Percentiles rank a stretch among this genome's conserved stretches.
phyloP scores from a whole-genome alignment of 2,888 invertebrate genomes.

The Dioctria linearis region DNA sequence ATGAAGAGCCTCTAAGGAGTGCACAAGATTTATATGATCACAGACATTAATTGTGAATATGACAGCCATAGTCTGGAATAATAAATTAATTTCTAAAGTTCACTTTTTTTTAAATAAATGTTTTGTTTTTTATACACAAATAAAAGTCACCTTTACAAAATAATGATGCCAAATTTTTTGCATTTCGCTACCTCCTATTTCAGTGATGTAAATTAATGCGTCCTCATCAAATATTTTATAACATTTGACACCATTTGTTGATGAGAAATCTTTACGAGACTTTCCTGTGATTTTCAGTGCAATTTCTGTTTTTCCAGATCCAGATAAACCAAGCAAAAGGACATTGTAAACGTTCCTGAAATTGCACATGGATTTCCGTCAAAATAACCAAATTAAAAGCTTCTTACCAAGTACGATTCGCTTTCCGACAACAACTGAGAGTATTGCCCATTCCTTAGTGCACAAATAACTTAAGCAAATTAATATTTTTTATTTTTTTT shows the following conservation, averaged over 20 bases:
- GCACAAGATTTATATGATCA: constrained; percentile 56
- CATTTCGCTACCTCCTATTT: constrained; percentile 69
- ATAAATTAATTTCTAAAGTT: neutral
- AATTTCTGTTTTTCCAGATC: constrained; percentile 68
- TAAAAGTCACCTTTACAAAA: constrained; percentile 62
- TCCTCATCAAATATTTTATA: constrained; percentile 59
- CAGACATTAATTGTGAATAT: constrained; percentile 67
- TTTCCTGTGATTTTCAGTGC: constrained; percentile 63
- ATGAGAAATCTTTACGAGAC: constrained; percentile 62
- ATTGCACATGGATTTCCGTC: no score
- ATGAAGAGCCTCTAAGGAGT: constrained; percentile 61
- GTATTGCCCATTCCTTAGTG: no score
- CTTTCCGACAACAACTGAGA: no score
- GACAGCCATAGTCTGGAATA: constrained; percentile 63
- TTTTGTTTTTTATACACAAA: no score
- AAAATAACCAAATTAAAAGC: no score
- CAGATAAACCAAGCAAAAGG: constrained; percentile 65
- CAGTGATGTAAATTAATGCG: constrained; percentile 63
- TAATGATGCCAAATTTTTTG: constrained; percentile 68
- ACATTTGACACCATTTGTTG: constrained; percentile 68
- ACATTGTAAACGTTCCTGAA: constrained; percentile 60
- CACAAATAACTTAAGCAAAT: no score
- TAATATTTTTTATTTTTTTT: no score
- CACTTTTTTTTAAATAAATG: neutral
- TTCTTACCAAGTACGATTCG: no score